Conservation (phyloP, 2,888 invertebrate genomes). For the Spatulosminthurus flaviceps region DNA sequence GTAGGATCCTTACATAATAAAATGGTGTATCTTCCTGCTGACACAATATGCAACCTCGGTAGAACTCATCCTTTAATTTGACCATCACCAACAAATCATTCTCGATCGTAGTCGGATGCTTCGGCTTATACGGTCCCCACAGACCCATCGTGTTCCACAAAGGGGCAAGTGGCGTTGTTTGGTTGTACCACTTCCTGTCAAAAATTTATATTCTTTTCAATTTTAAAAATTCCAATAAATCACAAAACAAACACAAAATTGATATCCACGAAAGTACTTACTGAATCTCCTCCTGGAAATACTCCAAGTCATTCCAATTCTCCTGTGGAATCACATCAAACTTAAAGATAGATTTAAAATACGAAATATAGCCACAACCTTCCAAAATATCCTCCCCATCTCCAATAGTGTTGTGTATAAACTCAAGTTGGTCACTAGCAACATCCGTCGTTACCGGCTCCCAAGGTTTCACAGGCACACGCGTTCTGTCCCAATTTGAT, state of each 20-base stretch:
- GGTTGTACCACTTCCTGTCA: neutral
- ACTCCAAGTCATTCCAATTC: neutral
- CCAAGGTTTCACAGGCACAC: no score
- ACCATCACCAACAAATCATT: neutral
- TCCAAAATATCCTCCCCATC: neutral
- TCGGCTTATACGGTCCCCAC: neutral
- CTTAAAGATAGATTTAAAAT: neutral
- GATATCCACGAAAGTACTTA: neutral
- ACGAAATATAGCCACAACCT: neutral
- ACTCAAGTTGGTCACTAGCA: neutral
- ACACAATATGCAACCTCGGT: neutral
- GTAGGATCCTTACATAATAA: constrained; percentile 6
- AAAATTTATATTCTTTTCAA: neutral
- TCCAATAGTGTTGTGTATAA: neutral
- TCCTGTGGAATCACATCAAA: neutral
- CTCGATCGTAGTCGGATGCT: neutral
- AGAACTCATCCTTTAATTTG: neutral
- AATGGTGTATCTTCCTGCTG: neutral
- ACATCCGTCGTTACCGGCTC: neutral
- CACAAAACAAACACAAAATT: no score
- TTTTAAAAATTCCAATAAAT: no score
- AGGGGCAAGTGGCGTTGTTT: neutral
- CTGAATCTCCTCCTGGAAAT: neutral
- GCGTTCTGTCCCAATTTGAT: no score
- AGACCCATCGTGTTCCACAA: neutral